Conservation (phyloP, 2,797 vertebrate species). For the Cyclura pinguis region DNA sequence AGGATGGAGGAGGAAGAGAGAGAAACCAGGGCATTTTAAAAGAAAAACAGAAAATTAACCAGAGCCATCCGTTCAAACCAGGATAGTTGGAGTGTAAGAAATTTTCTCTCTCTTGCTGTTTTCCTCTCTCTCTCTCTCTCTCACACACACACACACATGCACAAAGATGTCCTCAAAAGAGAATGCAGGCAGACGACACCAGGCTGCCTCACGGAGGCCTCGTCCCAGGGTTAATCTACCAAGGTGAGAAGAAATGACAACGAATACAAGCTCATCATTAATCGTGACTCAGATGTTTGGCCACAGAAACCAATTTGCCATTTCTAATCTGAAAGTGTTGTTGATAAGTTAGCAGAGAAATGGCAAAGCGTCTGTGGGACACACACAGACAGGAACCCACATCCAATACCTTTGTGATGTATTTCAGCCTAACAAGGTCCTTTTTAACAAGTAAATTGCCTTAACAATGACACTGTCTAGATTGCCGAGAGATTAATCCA, state of each 20-base stretch:
- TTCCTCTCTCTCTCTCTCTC: too few relatives aligned
- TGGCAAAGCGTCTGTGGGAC: background rate
- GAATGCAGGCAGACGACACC: too few relatives aligned
- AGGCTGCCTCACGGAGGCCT: background rate
- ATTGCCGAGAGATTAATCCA: conserved; percentile 57
- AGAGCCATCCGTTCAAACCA: too few relatives aligned
- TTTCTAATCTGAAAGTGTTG: conserved; percentile 17
- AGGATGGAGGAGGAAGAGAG: background rate
- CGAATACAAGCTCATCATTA: background rate
- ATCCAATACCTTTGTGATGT: background rate
- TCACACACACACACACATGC: too few relatives aligned
- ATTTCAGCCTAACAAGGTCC: conserved; percentile 34
- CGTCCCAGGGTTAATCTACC: background rate
- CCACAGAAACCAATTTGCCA: conserved; percentile 36
- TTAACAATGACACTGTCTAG: conserved; percentile 53
- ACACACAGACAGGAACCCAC: background rate
- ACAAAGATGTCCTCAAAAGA: background rate
- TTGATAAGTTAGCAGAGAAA: background rate
- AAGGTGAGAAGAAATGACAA: conserved; percentile 15
- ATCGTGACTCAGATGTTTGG: background rate
- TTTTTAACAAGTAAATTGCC: conserved; percentile 63
- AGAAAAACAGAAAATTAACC: too few relatives aligned
- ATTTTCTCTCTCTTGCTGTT: too few relatives aligned
- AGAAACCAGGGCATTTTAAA: too few relatives aligned
- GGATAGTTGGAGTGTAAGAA: too few relatives aligned